Evolutionary conservation across 2,113 vertebrate genomes (phyloP).

Genomic region (Malaclemys terrapin): DNA sequence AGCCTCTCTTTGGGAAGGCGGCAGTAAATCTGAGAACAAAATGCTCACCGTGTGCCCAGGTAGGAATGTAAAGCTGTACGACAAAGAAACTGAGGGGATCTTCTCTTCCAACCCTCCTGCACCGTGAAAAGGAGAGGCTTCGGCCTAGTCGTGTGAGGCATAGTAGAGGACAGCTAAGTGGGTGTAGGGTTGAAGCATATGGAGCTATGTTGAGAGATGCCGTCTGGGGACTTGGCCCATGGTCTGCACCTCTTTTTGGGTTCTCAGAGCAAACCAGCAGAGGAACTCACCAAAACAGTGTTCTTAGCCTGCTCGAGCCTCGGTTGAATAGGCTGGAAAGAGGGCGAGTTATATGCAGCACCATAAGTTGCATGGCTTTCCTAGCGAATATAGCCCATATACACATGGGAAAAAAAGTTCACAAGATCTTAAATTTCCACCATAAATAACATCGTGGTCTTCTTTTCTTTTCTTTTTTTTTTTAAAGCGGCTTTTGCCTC

Average conservation of each 20-base stretch:
- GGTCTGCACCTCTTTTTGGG: background rate
- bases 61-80: background rate
- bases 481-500: fast-evolving
- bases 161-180: background rate
- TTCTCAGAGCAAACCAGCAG: background rate
- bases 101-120: background rate
- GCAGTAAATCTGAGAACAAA: background rate
- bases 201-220: background rate
- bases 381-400: background rate
- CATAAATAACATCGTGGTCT: background rate
- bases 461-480: background rate
- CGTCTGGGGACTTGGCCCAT: background rate
- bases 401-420: background rate
- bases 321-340: background rate
- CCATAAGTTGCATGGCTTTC: background rate
- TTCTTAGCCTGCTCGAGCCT: background rate
- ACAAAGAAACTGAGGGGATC: background rate
- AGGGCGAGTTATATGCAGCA: background rate
- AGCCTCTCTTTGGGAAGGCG: background rate
- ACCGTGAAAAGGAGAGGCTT: background rate
- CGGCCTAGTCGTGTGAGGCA: background rate
- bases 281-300: background rate
- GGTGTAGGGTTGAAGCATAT: background rate
- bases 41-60: background rate
- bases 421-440: background rate